A percentile compares a stretch with the other conserved stretches of the same genome.
Evolutionary conservation across 2,113 vertebrate genomes (phyloP).

Genomic region (Gracilinanus agilis): DNA sequence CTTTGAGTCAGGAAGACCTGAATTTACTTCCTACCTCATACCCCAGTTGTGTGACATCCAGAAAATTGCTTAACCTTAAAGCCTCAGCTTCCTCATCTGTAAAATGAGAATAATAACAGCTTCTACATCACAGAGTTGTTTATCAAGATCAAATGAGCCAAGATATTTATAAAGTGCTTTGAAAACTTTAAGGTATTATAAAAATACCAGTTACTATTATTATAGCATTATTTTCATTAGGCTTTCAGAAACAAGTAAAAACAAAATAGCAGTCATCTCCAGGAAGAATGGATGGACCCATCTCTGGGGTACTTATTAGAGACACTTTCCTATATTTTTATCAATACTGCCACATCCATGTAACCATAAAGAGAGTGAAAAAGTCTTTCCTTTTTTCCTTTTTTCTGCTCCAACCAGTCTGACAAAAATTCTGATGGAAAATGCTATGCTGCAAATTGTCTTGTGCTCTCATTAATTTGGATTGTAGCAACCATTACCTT

Average conservation of each 20-base stretch:
- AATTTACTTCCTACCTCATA: too few species aligned
- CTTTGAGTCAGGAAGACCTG: too few species aligned
- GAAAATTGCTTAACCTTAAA: background rate
- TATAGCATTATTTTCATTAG: background rate
- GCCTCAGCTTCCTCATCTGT: background rate
- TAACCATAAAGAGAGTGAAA: background rate
- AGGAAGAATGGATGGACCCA: background rate
- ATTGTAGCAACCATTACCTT: constrained; percentile 67
- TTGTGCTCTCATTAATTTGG: constrained; percentile 82
- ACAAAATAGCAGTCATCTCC: background rate
- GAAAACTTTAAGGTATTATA: background rate
- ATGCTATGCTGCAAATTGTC: constrained; percentile 74
- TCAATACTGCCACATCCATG: constrained; percentile 15
- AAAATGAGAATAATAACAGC: background rate
- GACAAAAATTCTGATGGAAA: constrained; percentile 71
- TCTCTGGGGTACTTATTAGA: constrained; percentile 56
- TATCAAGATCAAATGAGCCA: background rate
- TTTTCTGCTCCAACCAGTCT: constrained; percentile 3
- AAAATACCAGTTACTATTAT: background rate
- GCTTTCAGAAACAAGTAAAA: background rate
- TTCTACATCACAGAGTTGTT: background rate
- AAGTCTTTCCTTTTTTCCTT: background rate
- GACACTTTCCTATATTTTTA: constrained; percentile 40
- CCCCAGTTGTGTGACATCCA: too few species aligned
- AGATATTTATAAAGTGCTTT: background rate